Conservation (phyloP, 2,888 invertebrate genomes). For the Dysmachus trigonus region DNA sequence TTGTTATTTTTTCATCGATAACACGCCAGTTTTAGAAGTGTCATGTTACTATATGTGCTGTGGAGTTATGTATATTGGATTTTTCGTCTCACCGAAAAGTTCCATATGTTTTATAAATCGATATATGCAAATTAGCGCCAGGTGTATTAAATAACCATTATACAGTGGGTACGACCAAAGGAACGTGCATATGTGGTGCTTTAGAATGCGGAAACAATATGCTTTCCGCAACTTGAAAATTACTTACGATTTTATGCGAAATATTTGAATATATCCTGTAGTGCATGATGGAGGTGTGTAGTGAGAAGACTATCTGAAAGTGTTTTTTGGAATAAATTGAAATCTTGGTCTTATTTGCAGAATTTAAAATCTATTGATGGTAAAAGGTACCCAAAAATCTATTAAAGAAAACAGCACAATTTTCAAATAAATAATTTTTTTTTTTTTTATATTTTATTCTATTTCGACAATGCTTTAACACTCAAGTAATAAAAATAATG, state of each 20-base stretch:
- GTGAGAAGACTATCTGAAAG: not conserved
- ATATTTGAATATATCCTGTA: not conserved
- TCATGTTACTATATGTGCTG: not conserved
- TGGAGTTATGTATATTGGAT: not conserved
- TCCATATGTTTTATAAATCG: not conserved
- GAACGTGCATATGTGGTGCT: not conserved
- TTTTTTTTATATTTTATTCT: not conserved
- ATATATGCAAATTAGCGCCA: not conserved
- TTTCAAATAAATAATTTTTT: not conserved
- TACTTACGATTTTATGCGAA: not conserved
- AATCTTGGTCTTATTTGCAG: not conserved
- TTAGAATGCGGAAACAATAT: not conserved
- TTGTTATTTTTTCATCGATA: not conserved
- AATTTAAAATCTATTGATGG: not conserved
- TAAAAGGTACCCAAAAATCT: no score
- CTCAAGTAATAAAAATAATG: not conserved
- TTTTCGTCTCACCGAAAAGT: not conserved
- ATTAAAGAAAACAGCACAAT: not conserved
- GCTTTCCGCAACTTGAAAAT: not conserved
- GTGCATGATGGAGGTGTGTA: not conserved
- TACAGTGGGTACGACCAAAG: not conserved
- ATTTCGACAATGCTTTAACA: not conserved
- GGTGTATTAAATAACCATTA: not conserved
- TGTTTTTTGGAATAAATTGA: not conserved
- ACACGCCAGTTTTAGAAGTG: not conserved